Percentiles rank a stretch among this genome's conserved stretches.
Evolutionary conservation across 2,888 invertebrate genomes (phyloP).

Genomic region (Ophion ventricosus): DNA sequence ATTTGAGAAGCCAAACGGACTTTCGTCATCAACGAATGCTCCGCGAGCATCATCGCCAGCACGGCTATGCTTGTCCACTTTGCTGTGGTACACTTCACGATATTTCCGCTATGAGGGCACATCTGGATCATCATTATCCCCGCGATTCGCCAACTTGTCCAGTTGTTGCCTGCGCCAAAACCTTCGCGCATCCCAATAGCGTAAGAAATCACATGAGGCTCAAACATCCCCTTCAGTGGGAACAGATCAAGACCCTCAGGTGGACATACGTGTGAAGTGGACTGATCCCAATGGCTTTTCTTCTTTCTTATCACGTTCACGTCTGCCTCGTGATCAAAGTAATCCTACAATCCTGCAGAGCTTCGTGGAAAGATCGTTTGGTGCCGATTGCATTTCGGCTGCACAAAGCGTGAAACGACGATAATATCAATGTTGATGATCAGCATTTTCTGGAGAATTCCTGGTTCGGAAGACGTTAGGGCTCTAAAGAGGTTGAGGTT

Average conservation of each 20-base stretch:
- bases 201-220: conserved; percentile 94
- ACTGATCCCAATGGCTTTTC: background rate
- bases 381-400: background rate
- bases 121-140: conserved; percentile 93
- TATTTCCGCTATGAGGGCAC: conserved; percentile 88
- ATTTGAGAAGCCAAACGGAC: conserved; percentile 82
- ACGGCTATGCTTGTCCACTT: conserved; percentile 88
- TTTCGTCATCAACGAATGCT: conserved; percentile 77
- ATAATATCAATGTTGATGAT: background rate
- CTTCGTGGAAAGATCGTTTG: background rate
- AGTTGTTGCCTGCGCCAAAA: conserved; percentile 89
- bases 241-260: conserved; percentile 91
- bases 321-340: background rate
- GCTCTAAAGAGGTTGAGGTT: background rate
- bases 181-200: conserved; percentile 93
- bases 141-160: conserved; percentile 93
- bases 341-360: background rate
- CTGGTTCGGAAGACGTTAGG: background rate
- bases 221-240: conserved; percentile 93
- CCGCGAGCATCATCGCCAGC: conserved; percentile 81
- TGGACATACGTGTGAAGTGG: conserved; percentile 87
- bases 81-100: conserved; percentile 88
- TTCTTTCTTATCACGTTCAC: background rate
- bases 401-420: background rate
- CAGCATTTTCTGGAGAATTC: background rate